phyloP scores from a whole-genome alignment of 2,888 invertebrate genomes.

The Leucophenga maculata region DNA sequence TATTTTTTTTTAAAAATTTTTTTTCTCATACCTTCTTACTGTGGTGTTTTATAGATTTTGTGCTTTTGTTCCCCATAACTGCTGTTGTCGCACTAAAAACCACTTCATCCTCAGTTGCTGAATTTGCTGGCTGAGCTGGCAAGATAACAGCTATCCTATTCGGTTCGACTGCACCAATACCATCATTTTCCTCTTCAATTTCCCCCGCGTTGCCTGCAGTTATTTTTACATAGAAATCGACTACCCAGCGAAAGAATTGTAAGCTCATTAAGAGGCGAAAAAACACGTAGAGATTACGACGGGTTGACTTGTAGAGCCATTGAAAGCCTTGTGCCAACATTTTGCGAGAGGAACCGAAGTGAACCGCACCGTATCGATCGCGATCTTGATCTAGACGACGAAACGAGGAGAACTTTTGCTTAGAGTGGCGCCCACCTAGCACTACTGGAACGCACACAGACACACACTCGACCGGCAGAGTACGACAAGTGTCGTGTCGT shows the following conservation, averaged over 20 bases:
- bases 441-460: slow-evolving; percentile 33
- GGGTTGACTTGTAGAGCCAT: slow-evolving; percentile 46
- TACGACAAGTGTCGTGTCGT: too few species aligned
- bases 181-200: neutral
- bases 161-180: neutral
- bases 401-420: slow-evolving; percentile 11
- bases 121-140: slow-evolving; percentile 24
- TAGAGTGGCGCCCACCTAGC: slow-evolving; percentile 26
- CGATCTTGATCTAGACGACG: neutral
- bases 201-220: slow-evolving; percentile 34
- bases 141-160: neutral
- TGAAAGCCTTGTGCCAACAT: slow-evolving; percentile 53
- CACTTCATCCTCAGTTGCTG: neutral
- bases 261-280: slow-evolving; percentile 52
- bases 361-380: neutral
- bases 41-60: slow-evolving; percentile 51
- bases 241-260: slow-evolving; percentile 60
- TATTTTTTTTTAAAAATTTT: slow-evolving; percentile 25
- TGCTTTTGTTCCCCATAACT: slow-evolving; percentile 55
- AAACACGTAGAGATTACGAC: slow-evolving; percentile 39
- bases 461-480: slow-evolving; percentile 19
- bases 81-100: slow-evolving; percentile 37
- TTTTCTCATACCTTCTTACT: slow-evolving; percentile 55
- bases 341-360: slow-evolving; percentile 1
- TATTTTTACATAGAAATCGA: slow-evolving; percentile 48